Base-by-base conservation (phyloP, 2,888 invertebrate species). In the Molorchus minor region DNA sequence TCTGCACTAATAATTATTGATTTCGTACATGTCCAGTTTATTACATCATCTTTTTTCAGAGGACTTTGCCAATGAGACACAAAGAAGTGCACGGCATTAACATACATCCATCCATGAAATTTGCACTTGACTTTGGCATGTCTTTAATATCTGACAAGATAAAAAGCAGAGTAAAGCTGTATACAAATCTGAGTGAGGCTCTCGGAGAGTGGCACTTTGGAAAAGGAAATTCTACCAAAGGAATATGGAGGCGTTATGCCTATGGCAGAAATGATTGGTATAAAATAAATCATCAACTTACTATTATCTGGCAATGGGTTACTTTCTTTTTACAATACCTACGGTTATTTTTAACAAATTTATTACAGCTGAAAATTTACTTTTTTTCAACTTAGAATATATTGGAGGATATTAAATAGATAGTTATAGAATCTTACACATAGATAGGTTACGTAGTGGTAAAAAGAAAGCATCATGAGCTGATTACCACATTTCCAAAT, bases 221-320 rank as follows among this genome's bases (percentile, higher is more conserved):
- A 82, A 60, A 64, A 47, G 33, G 80, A 82, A 33, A 82, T 86
- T 1, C 78, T 94, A 52, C 93, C 93, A 0, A 87, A 88, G 69
- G 93, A 93, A 75, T 93, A 93, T 71, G 93, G 93, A 2, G 93
- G 93, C 5, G 85, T 82, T n/a, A 88, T 92, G 81, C 92, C 92
- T 0, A 88, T 93, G 88, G 84, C 86, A 44, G 88, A 92, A 75
- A 92, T 93, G 92, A 92, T 93, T 65, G 87, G 92, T 92, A 75
- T 83, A 76, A 4, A 56, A 52, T 16, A 36, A 36, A 44, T 17
- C 13, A 55, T 15, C 30, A 13, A 46, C 1, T 4, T 12, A 15
- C 40, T 36, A 44, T 13, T 30, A 5, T 25, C 25, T n/a, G n/a
- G n/a, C n/a, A 19, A 17, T 21, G 16, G 12, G 12, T 43, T 13